Base-by-base conservation (phyloP, 2,113 vertebrate species). In the Nyctereutes procyonoides region DNA sequence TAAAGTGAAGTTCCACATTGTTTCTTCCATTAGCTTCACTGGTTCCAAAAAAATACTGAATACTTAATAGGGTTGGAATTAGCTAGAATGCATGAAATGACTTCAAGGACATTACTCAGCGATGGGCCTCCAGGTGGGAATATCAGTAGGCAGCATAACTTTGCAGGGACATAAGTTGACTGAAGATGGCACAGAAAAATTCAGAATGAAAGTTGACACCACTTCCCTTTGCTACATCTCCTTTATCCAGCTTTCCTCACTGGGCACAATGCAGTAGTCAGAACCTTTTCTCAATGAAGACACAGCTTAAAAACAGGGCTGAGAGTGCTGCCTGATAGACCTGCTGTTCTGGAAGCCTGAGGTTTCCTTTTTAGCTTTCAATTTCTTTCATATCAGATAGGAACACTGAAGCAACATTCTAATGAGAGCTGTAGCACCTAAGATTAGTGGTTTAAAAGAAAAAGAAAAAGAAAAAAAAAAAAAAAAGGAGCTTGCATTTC, bases 11-110 rank as follows among this genome's bases (percentile, higher is more conserved):
- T 77, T 92, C 76, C 65, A n/a, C 85, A 95, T 90, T 96, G 71
- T 85, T 88, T 94, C n/a, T 95, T 43, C 71, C 71, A 67, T 62
- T 97, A 26, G 17, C 89, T 97, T 94, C 96, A 88, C 74, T 93
- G 62, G 51, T 83, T 97, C 86, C 51, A 38, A 93, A 51, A 95
- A 92, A 38, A 93, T 84, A 62, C 3, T 96, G 77, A 96, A 86
- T 97, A 89, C 88, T 95, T 95, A 89, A 97, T 87, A 82, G 26
- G 65, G 5, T 60, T 96, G 53, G 62, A 96, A 97, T 91, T 86
- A 86, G 77, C 85, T 87, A 53, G 73, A 90, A 90, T 60, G 43
- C 79, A 35, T 51, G 51, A 94, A 22, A 38, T 91, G 73, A 32
- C 85, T 71, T 85, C 56, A 91, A 96, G 81, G 32, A 87, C 65